phyloP scores from a whole-genome alignment of 2,113 vertebrate genomes.

The Diphyllodes magnificus region DNA sequence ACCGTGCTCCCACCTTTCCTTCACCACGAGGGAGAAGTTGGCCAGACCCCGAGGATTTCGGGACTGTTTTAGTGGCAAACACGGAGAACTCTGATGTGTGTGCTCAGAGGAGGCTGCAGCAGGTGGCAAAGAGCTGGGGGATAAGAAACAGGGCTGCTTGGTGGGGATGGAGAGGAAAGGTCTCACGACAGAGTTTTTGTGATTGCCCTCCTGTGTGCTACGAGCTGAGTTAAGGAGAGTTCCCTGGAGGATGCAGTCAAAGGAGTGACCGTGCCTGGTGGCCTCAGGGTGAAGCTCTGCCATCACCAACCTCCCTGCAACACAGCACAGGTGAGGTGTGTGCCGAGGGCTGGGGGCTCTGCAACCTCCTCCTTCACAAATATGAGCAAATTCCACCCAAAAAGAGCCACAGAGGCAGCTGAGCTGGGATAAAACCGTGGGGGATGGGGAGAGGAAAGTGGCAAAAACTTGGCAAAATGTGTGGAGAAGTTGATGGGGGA shows the following conservation, averaged over 20 bases:
- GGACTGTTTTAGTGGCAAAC: not conserved
- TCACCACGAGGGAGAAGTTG: not conserved
- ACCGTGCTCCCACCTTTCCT: not conserved
- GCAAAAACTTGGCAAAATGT: not conserved
- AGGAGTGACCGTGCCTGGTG: not conserved
- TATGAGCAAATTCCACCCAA: accelerated
- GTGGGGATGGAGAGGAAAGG: not conserved
- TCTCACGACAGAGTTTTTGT: not conserved
- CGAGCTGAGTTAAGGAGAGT: not conserved
- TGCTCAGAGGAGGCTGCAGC: not conserved
- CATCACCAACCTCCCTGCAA: accelerated
- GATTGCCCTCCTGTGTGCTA: not conserved
- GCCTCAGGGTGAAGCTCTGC: not conserved
- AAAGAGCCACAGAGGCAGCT: not conserved
- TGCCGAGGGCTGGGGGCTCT: not conserved
- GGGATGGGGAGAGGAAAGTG: accelerated
- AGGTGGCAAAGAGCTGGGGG: not conserved
- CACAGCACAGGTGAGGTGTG: accelerated
- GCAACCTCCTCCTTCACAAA: not conserved
- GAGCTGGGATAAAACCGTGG: accelerated
- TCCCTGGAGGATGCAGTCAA: not conserved
- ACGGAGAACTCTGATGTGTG: accelerated
- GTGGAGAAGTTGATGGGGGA: not conserved
- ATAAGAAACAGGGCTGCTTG: not conserved
- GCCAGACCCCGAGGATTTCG: not conserved